Evolutionary conservation across 2,113 vertebrate species (phyloP).

Genomic region (Phaethornis superciliosus): DNA sequence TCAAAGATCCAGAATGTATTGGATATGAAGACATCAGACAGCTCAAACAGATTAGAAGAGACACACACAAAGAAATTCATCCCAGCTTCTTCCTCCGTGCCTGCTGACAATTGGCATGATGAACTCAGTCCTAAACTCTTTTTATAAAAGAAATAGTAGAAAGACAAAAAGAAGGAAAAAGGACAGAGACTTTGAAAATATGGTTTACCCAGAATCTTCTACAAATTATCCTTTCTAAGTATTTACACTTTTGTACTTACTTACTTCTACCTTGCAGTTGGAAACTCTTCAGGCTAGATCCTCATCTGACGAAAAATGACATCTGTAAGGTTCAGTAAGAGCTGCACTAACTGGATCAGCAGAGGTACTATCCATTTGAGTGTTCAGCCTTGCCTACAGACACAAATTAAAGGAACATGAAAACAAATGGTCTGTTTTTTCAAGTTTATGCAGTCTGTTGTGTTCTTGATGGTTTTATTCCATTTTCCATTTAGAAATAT

Average conservation of each 20-base stretch:
- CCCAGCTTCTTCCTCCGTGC: not conserved
- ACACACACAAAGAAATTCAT: not conserved
- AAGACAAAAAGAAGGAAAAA: not conserved
- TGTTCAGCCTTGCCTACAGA: not conserved
- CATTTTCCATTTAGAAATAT: not conserved
- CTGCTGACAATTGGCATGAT: not conserved
- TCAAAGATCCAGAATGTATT: not conserved
- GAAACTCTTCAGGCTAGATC: not conserved
- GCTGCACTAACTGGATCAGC: not conserved
- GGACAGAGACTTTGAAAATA: not conserved
- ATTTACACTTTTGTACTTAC: not conserved
- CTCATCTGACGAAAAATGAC: not conserved
- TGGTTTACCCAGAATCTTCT: not conserved
- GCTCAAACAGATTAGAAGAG: not conserved
- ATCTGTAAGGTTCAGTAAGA: not conserved
- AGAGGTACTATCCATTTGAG: not conserved
- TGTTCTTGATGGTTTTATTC: not conserved
- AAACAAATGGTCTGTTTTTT: not conserved
- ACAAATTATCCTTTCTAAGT: not conserved
- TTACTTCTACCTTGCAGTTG: not conserved
- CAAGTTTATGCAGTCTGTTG: not conserved
- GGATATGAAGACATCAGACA: constrained; percentile 32
- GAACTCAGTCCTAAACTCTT: not conserved
- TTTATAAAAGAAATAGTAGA: not conserved
- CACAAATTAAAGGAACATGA: constrained; percentile 32